Percentiles rank a stretch among this genome's conserved stretches.
Conservation (phyloP, 2,888 invertebrate genomes). For the Zhuqinia jingwanae region DNA sequence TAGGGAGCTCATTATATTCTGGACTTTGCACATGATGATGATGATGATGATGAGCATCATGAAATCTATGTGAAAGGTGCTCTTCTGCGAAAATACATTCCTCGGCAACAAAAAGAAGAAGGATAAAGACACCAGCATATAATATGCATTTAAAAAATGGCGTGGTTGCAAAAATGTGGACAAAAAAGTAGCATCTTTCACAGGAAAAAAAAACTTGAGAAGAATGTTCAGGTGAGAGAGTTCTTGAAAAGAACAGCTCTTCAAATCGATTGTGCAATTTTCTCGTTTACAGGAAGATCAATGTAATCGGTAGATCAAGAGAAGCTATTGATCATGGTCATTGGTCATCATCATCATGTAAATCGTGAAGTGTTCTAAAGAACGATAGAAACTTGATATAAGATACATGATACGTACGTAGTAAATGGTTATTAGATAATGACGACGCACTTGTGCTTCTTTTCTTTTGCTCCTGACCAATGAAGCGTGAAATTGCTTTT, state of each 20-base stretch:
- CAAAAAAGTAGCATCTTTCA: background rate
- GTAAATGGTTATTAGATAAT: too few species aligned
- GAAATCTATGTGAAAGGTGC: constrained; percentile 63
- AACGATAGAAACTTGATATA: background rate
- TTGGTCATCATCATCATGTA: background rate
- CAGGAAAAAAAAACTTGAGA: background rate
- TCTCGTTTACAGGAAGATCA: background rate
- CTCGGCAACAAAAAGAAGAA: background rate
- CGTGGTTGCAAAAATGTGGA: background rate
- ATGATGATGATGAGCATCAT: too few species aligned
- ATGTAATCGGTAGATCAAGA: background rate
- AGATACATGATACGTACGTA: background rate
- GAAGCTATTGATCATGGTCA: constrained; percentile 32
- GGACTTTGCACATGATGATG: background rate
- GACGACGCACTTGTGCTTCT: background rate
- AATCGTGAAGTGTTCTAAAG: background rate
- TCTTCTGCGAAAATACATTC: background rate
- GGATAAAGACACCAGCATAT: background rate
- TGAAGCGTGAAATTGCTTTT: constrained; percentile 23
- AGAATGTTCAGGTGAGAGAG: background rate
- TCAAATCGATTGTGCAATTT: constrained; percentile 24
- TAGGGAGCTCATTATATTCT: background rate
- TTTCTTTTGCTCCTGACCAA: background rate
- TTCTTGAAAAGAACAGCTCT: background rate
- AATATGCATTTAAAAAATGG: background rate